Evolutionary conservation across 2,113 vertebrate genomes (phyloP).

Genomic region (Marcusenius ussheri): DNA sequence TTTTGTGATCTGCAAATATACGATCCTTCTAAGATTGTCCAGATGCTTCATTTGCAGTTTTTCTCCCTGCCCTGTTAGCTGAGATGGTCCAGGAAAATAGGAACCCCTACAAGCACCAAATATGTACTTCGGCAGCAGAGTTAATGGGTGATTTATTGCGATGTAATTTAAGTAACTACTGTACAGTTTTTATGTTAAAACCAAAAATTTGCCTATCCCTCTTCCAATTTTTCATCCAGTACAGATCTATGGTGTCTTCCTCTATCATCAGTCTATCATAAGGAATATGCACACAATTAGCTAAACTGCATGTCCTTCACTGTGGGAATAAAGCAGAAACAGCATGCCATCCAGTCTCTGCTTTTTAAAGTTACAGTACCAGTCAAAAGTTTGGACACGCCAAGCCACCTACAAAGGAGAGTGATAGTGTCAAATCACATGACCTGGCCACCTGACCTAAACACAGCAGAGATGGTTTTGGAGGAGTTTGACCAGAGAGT

Average conservation of each 20-base stretch:
- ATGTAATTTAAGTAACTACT: neutral
- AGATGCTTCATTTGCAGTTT: neutral
- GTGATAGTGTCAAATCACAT: neutral
- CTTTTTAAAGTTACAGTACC: neutral
- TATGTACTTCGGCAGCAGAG: neutral
- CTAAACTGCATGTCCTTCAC: neutral
- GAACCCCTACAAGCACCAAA: neutral
- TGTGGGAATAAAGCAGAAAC: neutral
- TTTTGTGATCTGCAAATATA: neutral
- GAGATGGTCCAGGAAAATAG: neutral
- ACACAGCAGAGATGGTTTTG: neutral
- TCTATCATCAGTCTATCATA: neutral
- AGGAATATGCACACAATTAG: neutral
- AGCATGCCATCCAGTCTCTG: neutral
- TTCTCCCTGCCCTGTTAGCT: neutral
- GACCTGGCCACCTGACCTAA: neutral
- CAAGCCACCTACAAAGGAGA: neutral
- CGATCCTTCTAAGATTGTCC: neutral
- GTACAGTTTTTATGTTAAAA: neutral
- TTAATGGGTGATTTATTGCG: neutral
- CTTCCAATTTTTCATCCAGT: neutral
- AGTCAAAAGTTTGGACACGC: neutral
- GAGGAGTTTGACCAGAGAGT: neutral
- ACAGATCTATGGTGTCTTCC: neutral
- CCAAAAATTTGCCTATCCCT: neutral